These are phyloP conservation scores for Drosophila anomelani DNA, from an alignment of 2,888 invertebrate genomes.

Conservation along the genomic window DNA sequence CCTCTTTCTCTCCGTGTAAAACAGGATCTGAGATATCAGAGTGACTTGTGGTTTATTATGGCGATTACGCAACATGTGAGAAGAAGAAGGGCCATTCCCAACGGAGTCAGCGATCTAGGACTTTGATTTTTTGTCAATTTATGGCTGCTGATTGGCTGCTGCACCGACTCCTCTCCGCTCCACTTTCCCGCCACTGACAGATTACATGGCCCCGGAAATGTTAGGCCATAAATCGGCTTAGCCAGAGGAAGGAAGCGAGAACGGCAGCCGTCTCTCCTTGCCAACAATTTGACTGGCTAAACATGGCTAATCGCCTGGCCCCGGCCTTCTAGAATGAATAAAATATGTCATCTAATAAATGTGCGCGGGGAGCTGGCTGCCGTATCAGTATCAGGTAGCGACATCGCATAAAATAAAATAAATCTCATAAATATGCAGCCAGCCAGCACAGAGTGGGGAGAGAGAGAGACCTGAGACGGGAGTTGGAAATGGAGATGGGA, in stretches of 20 bases:
- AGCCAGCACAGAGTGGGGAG: slow-evolving; percentile 1
- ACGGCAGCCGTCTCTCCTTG: slow-evolving; percentile 28
- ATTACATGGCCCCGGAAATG: slow-evolving; percentile 44
- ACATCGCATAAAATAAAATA: slow-evolving; percentile 78
- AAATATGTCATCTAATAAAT: slow-evolving; percentile 57
- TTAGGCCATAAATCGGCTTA: slow-evolving; percentile 45
- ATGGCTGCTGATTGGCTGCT: slow-evolving; percentile 39
- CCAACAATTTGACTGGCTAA: slow-evolving; percentile 58
- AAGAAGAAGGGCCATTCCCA: slow-evolving; percentile 22
- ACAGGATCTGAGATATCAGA: slow-evolving; percentile 51
- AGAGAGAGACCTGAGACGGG: not conserved
- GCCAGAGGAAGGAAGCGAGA: slow-evolving; percentile 34
- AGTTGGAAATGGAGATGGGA: slow-evolving; percentile 1
- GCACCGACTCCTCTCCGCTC: not conserved
- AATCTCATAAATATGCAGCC: slow-evolving; percentile 78
- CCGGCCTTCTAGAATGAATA: slow-evolving; percentile 44
- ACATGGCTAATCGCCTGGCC: slow-evolving; percentile 50
- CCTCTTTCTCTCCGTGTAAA: slow-evolving; percentile 9
- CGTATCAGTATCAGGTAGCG: slow-evolving; percentile 64
- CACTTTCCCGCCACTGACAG: slow-evolving; percentile 26
- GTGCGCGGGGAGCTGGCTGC: slow-evolving; percentile 28
- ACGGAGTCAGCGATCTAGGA: slow-evolving; percentile 21
- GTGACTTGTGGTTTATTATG: slow-evolving; percentile 64
- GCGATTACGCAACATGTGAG: slow-evolving; percentile 62
- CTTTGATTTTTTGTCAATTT: slow-evolving; percentile 48